Conservation (phyloP, 2,888 invertebrate genomes). For the Apamea epomidion region DNA sequence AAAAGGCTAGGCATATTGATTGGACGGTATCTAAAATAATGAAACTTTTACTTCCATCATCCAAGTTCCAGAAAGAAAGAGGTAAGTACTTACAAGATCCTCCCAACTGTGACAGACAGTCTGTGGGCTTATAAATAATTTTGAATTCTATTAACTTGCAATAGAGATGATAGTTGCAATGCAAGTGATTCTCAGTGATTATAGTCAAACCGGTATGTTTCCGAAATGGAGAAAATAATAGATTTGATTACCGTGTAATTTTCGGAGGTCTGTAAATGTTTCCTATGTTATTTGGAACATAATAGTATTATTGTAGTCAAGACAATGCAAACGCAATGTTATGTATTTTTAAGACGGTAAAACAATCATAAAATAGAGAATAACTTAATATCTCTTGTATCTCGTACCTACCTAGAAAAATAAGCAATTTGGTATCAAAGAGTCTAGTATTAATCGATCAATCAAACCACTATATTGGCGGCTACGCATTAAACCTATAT, state of each 20-base stretch:
- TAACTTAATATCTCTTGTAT: neutral
- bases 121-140: neutral
- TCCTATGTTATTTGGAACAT: constrained; percentile 21
- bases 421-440: neutral
- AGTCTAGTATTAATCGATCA: neutral
- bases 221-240: constrained; percentile 27
- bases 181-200: neutral
- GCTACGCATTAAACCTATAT: too few species aligned
- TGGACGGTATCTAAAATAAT: neutral
- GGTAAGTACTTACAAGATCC: neutral
- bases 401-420: neutral
- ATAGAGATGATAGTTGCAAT: neutral
- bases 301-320: neutral
- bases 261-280: constrained; percentile 17
- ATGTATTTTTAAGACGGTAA: too few species aligned
- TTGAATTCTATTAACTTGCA: neutral
- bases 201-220: neutral
- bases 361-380: neutral
- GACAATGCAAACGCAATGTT: too few species aligned
- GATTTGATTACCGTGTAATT: constrained; percentile 37
- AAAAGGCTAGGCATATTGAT: neutral
- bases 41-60: constrained; percentile 40
- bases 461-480: neutral
- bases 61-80: constrained; percentile 40
- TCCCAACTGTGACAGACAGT: constrained; percentile 8